Conservation (phyloP, 2,797 vertebrate species). For the Zenarchopterus dispar region DNA sequence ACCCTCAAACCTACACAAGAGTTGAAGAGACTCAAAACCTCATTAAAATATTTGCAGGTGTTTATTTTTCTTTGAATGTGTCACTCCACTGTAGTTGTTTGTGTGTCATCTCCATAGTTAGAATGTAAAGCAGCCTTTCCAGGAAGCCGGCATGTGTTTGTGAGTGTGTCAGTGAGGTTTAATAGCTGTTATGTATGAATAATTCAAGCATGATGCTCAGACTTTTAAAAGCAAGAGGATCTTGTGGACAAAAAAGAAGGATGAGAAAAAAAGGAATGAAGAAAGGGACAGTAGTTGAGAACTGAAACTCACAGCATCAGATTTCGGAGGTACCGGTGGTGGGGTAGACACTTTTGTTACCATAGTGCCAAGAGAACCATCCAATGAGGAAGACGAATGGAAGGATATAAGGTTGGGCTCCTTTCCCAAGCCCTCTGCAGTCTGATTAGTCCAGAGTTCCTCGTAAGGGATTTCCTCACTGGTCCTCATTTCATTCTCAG, state of each 20-base stretch:
- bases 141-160: conserved; percentile 51
- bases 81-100: conserved; percentile 13
- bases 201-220: conserved; percentile 74
- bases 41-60: not conserved
- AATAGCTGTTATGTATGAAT: conserved; percentile 82
- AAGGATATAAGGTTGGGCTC: conserved; percentile 89
- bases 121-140: conserved; percentile 44
- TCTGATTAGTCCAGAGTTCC: conserved; percentile 93
- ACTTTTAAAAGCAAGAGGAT: conserved; percentile 72
- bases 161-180: conserved; percentile 65
- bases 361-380: conserved; percentile 78
- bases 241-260: conserved; percentile 34
- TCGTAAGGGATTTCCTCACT: conserved; percentile 94
- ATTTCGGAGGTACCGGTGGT: conserved; percentile 95
- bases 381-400: conserved; percentile 78
- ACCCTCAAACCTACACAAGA: too few relatives aligned
- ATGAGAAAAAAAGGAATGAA: conserved; percentile 22
- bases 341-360: conserved; percentile 82
- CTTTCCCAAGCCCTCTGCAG: conserved; percentile 78
- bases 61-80: not conserved
- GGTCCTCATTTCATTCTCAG: conserved; percentile 83
- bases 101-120: conserved; percentile 24
- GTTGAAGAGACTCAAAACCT: too few relatives aligned
- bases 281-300: conserved; percentile 8
- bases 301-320: conserved; percentile 92